These are phyloP conservation scores for Flexamia atlantica DNA, from an alignment of 2,888 invertebrate genomes.

Conservation along the genomic window DNA sequence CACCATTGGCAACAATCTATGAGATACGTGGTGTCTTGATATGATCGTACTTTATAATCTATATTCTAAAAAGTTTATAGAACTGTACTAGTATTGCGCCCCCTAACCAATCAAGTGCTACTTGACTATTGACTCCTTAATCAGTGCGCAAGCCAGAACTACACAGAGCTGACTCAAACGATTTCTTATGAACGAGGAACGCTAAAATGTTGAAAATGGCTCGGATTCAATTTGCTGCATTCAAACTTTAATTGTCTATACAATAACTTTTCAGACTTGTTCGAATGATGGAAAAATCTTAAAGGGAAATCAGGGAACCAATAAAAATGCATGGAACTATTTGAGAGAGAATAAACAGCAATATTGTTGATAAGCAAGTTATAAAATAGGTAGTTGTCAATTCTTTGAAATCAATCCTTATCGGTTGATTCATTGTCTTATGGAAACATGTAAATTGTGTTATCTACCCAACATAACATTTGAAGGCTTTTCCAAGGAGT, in stretches of 20 bases:
- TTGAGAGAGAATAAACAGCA: too few relatives aligned
- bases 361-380: too few relatives aligned
- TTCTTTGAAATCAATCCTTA: background rate
- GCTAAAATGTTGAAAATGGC: slow-evolving; percentile 26
- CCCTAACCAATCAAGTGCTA: background rate
- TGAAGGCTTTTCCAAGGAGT: slow-evolving; percentile 24
- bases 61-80: background rate
- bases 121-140: background rate
- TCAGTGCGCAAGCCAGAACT: background rate
- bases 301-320: slow-evolving; percentile 38
- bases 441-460: background rate
- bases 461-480: background rate
- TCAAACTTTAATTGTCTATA: slow-evolving; percentile 1
- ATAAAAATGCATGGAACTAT: too few relatives aligned
- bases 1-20: slow-evolving; percentile 20
- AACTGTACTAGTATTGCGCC: background rate
- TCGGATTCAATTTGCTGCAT: slow-evolving; percentile 46
- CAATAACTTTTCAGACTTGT: slow-evolving; percentile 22
- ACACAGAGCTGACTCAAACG: background rate
- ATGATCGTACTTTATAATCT: slow-evolving; percentile 8
- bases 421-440: background rate
- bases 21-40: slow-evolving; percentile 27
- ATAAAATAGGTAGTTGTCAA: background rate
- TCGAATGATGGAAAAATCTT: background rate
- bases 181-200: slow-evolving; percentile 19